Base-by-base conservation (phyloP, 2,888 invertebrate species). In the Tineola bisselliella region DNA sequence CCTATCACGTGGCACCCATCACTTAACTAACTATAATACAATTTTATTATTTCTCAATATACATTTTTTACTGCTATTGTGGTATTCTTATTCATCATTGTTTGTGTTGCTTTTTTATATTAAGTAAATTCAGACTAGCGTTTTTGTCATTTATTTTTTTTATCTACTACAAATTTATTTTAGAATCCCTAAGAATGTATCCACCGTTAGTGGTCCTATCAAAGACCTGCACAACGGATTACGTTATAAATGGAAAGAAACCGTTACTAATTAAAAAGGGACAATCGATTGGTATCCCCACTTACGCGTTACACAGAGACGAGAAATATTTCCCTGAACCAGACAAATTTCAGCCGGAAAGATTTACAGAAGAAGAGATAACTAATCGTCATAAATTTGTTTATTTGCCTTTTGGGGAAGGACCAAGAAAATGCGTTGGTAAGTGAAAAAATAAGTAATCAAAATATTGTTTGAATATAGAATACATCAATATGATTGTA, bases 331-430 rank as follows among this genome's bases (percentile, higher is more conserved):
- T 74, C 66, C 80, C 84, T 0, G 69, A 88, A 13, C 88, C 89
- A 0, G 74, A 83, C 0, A 76, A 72, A 64, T 89, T 89, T 65
- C 81, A 88, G 65, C 89, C 89, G 0, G 86, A 86, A 63, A 69
- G 88, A 58, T 89, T 89, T 65, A 68, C 66, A 17, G 73, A 76
- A 4, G 79, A 83, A 61, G 70, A 66, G 5, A 68, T 67, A 17
- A 64, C 63, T 1, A 68, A 67, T 17, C 67, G 67, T 12, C 69
- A 66, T 25, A 68, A 67, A 44, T 70, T 70, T 18, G 68, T 70
- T 2, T 79, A 72, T 62, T 63, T 79, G 60, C 80, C 81, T 0
- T 82, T 81, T 62, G 79, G 81, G 10, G 74, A 76, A 60, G 82
- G 82, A 12, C 81, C 81, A 5, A 68, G 79, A 44, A 72, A 70